Conservation (phyloP, 2,113 vertebrate species). For the Dasypus novemcinctus region DNA sequence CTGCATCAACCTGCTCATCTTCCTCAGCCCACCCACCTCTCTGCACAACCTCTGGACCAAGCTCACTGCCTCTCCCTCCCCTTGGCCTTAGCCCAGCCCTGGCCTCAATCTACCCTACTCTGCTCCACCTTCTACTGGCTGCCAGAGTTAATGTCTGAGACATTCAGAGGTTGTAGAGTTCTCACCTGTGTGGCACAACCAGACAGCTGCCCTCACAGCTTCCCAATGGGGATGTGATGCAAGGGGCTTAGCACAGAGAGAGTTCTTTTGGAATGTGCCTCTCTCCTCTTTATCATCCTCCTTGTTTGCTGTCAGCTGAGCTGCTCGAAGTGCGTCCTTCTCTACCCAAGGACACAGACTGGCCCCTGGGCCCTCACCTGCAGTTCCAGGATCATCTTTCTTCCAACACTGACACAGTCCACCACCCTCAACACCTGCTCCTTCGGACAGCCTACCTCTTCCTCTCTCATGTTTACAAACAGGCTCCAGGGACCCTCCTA, state of each 20-base stretch:
- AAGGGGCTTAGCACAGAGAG: not conserved
- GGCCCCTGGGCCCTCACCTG: not conserved
- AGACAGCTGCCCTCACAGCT: not conserved
- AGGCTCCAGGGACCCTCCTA: not conserved
- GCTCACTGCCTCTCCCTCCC: too few species aligned
- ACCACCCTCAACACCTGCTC: too few species aligned
- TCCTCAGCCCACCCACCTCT: not conserved
- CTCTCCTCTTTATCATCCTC: too few species aligned
- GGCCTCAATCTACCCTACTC: not conserved
- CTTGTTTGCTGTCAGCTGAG: not conserved
- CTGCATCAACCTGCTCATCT: not conserved
- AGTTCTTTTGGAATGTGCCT: not conserved
- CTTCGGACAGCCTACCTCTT: not conserved
- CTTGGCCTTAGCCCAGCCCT: too few species aligned
- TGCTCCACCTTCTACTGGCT: not conserved
- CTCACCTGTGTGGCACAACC: not conserved
- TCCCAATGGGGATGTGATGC: not conserved
- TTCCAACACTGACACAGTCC: not conserved
- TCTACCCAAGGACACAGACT: not conserved
- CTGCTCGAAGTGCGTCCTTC: too few species aligned
- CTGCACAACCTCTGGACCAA: not conserved
- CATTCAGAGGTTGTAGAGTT: too few species aligned
- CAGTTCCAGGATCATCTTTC: too few species aligned
- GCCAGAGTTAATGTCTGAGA: not conserved
- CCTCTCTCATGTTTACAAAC: not conserved